Conservation (phyloP, 1,140 invertebrate species). For the Cyclina sinensis region DNA sequence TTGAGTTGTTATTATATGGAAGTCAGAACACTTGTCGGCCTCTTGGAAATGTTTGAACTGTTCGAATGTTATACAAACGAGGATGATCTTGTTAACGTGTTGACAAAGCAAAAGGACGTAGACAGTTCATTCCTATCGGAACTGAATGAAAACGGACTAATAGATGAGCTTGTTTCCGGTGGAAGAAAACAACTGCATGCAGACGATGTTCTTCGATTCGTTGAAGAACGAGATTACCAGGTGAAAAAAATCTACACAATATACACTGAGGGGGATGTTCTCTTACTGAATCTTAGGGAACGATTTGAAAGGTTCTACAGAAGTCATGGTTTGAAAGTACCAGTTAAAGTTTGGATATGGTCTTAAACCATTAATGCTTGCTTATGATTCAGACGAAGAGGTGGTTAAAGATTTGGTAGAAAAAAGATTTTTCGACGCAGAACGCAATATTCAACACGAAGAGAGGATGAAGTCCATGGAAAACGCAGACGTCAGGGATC, state of each 20-base stretch:
- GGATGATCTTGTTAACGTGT: not conserved
- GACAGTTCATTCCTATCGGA: not conserved
- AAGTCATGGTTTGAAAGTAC: conserved; percentile 20
- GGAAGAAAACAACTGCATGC: not conserved
- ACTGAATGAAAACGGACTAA: not conserved
- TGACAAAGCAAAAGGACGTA: not conserved
- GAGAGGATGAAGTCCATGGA: too few species aligned
- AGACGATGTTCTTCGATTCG: not conserved
- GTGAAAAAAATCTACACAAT: conserved; percentile 21
- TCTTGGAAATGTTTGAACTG: conserved; percentile 22
- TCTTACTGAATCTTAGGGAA: conserved; percentile 33
- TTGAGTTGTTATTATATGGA: conserved; percentile 46
- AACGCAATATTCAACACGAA: not conserved
- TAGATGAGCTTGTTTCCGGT: not conserved
- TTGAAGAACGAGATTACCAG: conserved; percentile 44
- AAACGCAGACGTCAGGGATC: conserved; percentile 3
- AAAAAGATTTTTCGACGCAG: not conserved
- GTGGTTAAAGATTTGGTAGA: not conserved
- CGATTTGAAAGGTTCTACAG: conserved; percentile 46
- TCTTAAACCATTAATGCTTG: conserved; percentile 43
- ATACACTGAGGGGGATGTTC: not conserved
- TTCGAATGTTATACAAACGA: conserved; percentile 30
- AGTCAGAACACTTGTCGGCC: conserved; percentile 18
- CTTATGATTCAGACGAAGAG: not conserved
- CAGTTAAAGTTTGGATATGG: conserved; percentile 41